Conservation (phyloP, 2,888 invertebrate genomes). For the Halictus quadricinctus region DNA sequence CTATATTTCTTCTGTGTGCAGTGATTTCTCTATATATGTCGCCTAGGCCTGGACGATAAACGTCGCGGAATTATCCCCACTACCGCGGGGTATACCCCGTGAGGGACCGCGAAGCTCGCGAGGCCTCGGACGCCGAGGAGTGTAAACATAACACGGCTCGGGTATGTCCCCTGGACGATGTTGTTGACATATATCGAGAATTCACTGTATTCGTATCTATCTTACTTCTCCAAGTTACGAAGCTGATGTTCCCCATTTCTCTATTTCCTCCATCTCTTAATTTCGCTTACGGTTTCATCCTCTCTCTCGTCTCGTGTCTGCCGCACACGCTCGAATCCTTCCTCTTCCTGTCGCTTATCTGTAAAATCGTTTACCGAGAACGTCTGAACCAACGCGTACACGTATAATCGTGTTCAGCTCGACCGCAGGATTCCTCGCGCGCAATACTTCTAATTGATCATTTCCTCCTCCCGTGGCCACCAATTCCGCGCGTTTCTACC, state of each 20-base stretch:
- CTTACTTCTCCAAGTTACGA: neutral
- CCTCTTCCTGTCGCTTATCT: neutral
- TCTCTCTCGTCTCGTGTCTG: neutral
- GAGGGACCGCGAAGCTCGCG: no score
- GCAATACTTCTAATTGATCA: neutral
- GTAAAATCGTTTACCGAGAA: neutral
- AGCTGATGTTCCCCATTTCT: neutral
- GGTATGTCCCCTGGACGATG: no score
- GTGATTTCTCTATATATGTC: no score
- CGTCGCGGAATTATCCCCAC: no score
- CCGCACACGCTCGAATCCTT: neutral
- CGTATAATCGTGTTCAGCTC: neutral
- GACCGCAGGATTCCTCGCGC: neutral
- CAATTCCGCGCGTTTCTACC: neutral
- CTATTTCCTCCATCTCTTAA: neutral
- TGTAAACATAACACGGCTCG: no score
- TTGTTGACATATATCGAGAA: no score
- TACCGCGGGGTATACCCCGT: no score
- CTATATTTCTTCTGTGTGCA: no score
- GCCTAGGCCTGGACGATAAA: no score
- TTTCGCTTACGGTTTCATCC: neutral
- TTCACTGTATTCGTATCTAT: neutral
- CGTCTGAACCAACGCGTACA: neutral
- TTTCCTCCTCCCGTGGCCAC: neutral
- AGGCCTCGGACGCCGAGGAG: no score